Percentiles rank a stretch among this genome's conserved stretches.
Evolutionary conservation across 2,797 vertebrate species (phyloP).

Genomic region (Onychomys leucogaster): DNA sequence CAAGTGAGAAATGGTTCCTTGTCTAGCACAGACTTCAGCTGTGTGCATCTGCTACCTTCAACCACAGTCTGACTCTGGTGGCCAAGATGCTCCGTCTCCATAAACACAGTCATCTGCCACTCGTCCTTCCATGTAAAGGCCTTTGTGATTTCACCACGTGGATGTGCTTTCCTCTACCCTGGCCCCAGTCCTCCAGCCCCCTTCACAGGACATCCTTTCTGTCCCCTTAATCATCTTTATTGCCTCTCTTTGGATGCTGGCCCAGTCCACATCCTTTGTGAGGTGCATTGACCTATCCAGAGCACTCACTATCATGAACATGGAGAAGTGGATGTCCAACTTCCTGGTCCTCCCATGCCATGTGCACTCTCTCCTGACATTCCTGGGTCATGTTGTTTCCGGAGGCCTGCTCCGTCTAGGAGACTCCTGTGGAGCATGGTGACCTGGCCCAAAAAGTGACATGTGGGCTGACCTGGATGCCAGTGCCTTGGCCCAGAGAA

Average conservation of each 20-base stretch:
- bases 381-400: constrained; percentile 57
- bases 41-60: accelerated
- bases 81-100: neutral
- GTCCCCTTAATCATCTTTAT: constrained; percentile 80
- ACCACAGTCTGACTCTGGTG: neutral
- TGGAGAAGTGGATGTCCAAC: neutral
- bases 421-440: neutral
- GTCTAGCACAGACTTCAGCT: neutral
- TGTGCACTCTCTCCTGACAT: neutral
- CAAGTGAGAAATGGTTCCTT: accelerated
- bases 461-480: neutral
- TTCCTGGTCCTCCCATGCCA: neutral
- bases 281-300: constrained; percentile 62
- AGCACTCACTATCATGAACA: neutral
- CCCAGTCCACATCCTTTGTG: constrained; percentile 71
- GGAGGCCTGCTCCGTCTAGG: constrained; percentile 32
- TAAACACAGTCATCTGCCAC: neutral
- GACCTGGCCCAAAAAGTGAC: neutral
- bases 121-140: neutral
- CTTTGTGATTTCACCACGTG: neutral
- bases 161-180: neutral
- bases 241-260: constrained; percentile 67
- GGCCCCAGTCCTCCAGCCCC: neutral
- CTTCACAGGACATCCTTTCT: constrained; percentile 73
- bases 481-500: neutral